Conservation (phyloP, 1,140 invertebrate genomes). For the Pentalonia nigronervosa region DNA sequence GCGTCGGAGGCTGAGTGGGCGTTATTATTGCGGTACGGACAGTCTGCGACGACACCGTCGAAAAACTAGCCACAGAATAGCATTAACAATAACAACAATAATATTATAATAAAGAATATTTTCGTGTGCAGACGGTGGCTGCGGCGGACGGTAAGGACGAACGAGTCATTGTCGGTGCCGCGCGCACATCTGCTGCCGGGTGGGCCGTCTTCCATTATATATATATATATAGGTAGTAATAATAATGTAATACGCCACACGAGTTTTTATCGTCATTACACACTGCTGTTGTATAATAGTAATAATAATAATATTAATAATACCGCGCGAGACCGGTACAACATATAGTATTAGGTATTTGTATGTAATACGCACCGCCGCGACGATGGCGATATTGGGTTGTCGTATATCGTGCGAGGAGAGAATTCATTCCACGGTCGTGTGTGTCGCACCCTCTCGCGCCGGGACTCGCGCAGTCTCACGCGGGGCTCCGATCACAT, state of each 20-base stretch:
- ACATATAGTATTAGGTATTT: not conserved
- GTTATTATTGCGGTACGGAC: not conserved
- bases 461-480: not conserved
- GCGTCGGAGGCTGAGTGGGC: not conserved
- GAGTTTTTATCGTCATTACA: not conserved
- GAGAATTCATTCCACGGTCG: not conserved
- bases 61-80: not conserved
- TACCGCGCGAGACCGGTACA: not conserved
- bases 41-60: too few species aligned
- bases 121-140: not conserved
- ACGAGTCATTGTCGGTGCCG: not conserved
- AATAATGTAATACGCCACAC: not conserved
- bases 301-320: too few species aligned
- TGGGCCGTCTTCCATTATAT: not conserved
- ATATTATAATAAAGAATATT: not conserved
- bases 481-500: not conserved
- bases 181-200: constrained; percentile 34
- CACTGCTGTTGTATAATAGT: not conserved
- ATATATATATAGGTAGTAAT: not conserved
- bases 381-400: not conserved
- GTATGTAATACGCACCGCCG: not conserved
- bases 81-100: not conserved
- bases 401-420: not conserved
- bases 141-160: not conserved
- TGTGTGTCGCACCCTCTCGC: not conserved